A percentile compares a stretch with the other conserved stretches of the same genome.
Evolutionary conservation across 2,113 vertebrate genomes (phyloP).

Genomic region (Nettapus auritus): DNA sequence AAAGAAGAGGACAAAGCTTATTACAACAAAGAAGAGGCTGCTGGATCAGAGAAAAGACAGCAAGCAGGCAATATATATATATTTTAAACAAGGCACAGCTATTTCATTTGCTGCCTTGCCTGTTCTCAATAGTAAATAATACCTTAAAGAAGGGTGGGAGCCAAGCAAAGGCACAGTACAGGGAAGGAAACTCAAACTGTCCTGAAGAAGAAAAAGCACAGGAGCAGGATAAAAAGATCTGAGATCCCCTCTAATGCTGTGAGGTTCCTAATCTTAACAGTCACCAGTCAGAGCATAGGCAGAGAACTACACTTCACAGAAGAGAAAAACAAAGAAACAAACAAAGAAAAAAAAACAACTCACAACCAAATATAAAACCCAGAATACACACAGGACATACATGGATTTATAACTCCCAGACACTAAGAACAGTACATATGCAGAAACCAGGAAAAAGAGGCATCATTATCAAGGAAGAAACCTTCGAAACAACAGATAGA

Average conservation of each 20-base stretch:
- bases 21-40: not conserved
- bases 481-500: not conserved
- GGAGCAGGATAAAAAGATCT: not conserved
- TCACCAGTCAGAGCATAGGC: not conserved
- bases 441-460: not conserved
- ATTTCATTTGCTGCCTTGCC: not conserved
- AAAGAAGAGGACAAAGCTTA: not conserved
- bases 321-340: not conserved
- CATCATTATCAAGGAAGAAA: not conserved
- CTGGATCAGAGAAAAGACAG: not conserved
- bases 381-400: not conserved
- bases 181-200: not conserved
- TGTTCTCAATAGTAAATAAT: not conserved
- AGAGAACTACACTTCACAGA: not conserved
- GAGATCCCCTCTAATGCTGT: not conserved
- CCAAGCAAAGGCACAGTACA: not conserved
- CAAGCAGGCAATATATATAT: no score
- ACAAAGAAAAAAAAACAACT: not conserved
- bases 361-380: not conserved
- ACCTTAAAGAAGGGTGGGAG: not conserved
- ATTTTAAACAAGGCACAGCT: no score
- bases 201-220: not conserved
- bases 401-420: not conserved
- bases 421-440: not conserved
- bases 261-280: not conserved